Percentiles rank a stretch among this genome's conserved stretches.
Evolutionary conservation across 1,140 invertebrate species (phyloP).

Genomic region (Drosophila guanche): DNA sequence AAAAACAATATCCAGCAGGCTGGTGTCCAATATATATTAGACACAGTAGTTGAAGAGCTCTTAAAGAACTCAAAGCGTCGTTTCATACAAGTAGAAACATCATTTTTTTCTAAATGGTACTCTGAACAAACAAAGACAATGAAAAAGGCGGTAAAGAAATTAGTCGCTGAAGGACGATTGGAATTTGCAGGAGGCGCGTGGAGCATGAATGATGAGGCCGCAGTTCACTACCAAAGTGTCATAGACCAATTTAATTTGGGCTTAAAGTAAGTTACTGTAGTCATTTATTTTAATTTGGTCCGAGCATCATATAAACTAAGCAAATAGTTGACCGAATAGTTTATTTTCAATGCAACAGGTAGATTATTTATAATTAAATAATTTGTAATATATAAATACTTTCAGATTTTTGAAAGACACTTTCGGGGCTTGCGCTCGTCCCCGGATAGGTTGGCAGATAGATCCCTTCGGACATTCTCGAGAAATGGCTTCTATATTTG

Average conservation of each 20-base stretch:
- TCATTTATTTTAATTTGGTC: too few relatives aligned
- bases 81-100: slow-evolving; percentile 92
- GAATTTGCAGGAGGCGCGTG: slow-evolving; percentile 95
- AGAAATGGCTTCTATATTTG: slow-evolving; percentile 93
- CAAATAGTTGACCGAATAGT: too few relatives aligned
- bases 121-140: slow-evolving; percentile 87
- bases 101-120: slow-evolving; percentile 98
- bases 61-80: slow-evolving; percentile 88
- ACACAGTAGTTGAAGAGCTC: slow-evolving; percentile 93
- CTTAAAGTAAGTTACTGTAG: slow-evolving; percentile 85
- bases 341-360: too few relatives aligned
- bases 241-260: slow-evolving; percentile 96
- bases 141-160: slow-evolving; percentile 85
- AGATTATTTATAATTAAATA: neutral
- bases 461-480: slow-evolving; percentile 96
- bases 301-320: too few relatives aligned
- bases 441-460: slow-evolving; percentile 95
- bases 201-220: slow-evolving; percentile 98
- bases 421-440: slow-evolving; percentile 92
- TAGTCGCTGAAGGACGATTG: slow-evolving; percentile 90
- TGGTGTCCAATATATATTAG: slow-evolving; percentile 95
- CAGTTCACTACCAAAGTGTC: slow-evolving; percentile 95
- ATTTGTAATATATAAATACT: slow-evolving; percentile 71
- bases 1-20: slow-evolving; percentile 88
- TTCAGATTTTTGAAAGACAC: slow-evolving; percentile 88